Conservation (phyloP, 2,113 vertebrate genomes). For the Paralichthys olivaceus region DNA sequence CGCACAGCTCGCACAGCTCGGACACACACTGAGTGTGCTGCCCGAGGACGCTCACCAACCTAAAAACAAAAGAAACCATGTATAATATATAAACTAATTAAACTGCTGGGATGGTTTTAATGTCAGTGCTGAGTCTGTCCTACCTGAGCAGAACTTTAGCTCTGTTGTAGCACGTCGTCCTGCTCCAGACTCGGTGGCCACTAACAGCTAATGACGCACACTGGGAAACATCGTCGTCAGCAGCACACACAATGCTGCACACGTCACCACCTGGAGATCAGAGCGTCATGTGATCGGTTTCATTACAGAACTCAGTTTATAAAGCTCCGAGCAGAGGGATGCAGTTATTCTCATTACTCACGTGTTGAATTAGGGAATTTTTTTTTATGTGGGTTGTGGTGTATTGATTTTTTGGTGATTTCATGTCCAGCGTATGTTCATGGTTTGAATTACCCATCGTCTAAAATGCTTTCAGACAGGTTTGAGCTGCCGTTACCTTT, state of each 20-base stretch:
- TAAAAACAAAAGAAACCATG: conserved; percentile 19
- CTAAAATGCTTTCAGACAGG: neutral
- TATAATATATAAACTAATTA: no score
- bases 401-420: neutral
- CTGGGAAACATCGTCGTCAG: conserved; percentile 68
- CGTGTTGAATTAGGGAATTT: neutral
- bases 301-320: neutral
- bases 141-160: conserved; percentile 79
- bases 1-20: conserved; percentile 76
- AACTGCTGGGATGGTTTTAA: no score
- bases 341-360: no score
- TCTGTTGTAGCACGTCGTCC: conserved; percentile 69
- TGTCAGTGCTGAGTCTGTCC: neutral
- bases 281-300: neutral
- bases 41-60: conserved; percentile 69
- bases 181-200: conserved; percentile 72
- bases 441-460: no score
- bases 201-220: conserved; percentile 63
- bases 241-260: conserved; percentile 69
- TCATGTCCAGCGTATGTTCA: no score
- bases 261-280: conserved; percentile 62
- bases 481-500: conserved; percentile 62
- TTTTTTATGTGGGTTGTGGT: neutral
- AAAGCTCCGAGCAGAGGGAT: no score
- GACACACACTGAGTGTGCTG: conserved; percentile 76